Conservation (phyloP, 2,113 vertebrate species). For the Percina caprodes region DNA sequence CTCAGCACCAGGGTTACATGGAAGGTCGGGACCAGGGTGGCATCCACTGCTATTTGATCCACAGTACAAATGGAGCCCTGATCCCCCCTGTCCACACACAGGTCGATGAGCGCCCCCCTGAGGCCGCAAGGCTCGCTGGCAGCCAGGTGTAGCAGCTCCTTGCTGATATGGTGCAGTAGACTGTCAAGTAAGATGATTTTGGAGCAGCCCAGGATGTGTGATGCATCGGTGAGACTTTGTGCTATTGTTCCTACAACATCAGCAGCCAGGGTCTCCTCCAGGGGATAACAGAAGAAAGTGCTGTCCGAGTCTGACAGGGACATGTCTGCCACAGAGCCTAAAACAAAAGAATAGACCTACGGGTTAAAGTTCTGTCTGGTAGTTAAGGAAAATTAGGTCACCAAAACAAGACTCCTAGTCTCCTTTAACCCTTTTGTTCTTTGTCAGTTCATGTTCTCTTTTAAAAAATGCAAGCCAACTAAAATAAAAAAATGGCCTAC, state of each 20-base stretch:
- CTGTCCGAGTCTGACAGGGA: conserved; percentile 84
- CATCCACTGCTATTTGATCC: conserved; percentile 90
- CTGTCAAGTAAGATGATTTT: conserved; percentile 87
- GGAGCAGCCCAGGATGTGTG: conserved; percentile 83
- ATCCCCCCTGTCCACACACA: conserved; percentile 90
- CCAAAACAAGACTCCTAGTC: background rate
- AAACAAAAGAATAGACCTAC: conserved; percentile 22
- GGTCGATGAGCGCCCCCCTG: conserved; percentile 91
- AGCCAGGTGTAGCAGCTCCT: conserved; percentile 91
- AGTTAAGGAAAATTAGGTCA: background rate
- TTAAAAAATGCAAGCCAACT: background rate
- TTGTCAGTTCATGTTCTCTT: background rate
- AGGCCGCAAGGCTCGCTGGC: conserved; percentile 93
- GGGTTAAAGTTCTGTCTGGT: conserved; percentile 3
- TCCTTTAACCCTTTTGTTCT: background rate
- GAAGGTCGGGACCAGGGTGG: conserved; percentile 91
- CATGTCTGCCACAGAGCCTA: conserved; percentile 84
- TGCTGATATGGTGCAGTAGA: conserved; percentile 86
- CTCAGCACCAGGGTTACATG: conserved; percentile 92
- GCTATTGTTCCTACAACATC: conserved; percentile 85
- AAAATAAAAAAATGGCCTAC: background rate
- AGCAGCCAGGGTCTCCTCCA: conserved; percentile 89
- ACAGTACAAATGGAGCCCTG: conserved; percentile 79
- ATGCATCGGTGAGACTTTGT: conserved; percentile 84
- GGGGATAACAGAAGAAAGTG: conserved; percentile 87